phyloP scores from a whole-genome alignment of 2,113 vertebrate genomes.

The Corapipo altera region DNA sequence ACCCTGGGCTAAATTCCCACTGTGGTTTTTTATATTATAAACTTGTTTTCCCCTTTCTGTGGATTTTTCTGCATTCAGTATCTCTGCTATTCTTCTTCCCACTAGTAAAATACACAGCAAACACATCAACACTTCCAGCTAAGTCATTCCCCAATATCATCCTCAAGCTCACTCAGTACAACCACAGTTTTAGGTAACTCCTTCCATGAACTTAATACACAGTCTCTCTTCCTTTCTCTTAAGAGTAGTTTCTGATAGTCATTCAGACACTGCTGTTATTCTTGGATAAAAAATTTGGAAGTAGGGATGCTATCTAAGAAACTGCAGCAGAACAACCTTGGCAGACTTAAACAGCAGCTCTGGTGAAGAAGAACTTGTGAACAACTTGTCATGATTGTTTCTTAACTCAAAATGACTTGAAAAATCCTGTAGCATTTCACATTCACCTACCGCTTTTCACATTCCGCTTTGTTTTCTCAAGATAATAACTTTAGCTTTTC shows the following conservation, averaged over 20 bases:
- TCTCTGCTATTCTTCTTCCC: background rate
- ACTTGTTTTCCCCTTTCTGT: background rate
- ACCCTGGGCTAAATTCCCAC: background rate
- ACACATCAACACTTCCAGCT: background rate
- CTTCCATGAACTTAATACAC: background rate
- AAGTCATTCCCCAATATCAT: background rate
- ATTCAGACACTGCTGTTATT: background rate
- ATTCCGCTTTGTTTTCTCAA: background rate
- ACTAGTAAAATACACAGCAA: background rate
- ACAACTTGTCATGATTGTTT: background rate
- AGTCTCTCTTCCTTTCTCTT: background rate
- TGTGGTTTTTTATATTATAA: background rate
- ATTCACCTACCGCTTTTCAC: background rate
- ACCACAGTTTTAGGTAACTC: background rate
- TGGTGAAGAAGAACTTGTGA: background rate
- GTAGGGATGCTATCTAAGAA: background rate
- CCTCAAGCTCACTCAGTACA: background rate
- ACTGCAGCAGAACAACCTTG: background rate
- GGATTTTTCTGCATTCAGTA: background rate
- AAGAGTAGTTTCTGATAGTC: background rate
- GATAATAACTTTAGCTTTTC: background rate
- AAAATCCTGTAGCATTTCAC: background rate
- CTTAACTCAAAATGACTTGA: background rate
- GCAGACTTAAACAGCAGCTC: background rate
- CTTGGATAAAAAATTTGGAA: background rate